Evolutionary conservation across 2,113 vertebrate species (phyloP).

Genomic region (Pitta sordida): DNA sequence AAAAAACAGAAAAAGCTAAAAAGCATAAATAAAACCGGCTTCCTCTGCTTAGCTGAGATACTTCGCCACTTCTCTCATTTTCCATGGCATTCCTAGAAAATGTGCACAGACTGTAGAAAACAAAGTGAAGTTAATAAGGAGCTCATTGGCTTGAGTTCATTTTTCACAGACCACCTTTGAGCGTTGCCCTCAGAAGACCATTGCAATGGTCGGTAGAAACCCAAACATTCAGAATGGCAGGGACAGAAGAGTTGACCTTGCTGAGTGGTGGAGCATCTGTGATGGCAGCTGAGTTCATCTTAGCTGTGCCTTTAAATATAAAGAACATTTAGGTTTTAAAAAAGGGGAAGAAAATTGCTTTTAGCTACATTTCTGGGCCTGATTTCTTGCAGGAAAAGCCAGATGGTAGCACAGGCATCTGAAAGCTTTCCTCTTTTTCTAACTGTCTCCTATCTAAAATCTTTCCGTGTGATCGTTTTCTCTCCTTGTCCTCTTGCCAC

Average conservation of each 20-base stretch:
- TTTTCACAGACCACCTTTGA: neutral
- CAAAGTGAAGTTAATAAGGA: neutral
- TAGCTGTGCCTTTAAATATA: neutral
- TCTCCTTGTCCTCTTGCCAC: neutral
- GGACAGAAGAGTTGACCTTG: neutral
- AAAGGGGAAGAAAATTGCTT: neutral
- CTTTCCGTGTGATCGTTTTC: neutral
- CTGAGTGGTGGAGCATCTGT: neutral
- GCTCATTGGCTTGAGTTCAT: neutral
- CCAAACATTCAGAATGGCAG: neutral
- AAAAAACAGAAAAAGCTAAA: neutral
- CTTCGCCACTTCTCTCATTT: neutral
- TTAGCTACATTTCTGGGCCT: neutral
- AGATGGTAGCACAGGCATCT: neutral
- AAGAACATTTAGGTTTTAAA: neutral
- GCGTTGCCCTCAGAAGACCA: neutral
- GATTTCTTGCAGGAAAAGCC: neutral
- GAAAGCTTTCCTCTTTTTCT: slow-evolving; percentile 3
- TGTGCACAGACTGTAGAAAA: neutral
- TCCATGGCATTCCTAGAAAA: neutral
- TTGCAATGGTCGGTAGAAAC: neutral
- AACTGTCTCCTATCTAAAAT: neutral
- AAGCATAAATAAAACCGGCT: neutral
- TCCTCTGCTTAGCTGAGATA: neutral
- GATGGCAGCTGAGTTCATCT: neutral